phyloP scores from a whole-genome alignment of 2,888 invertebrate genomes.

The Frankliniella fusca region DNA sequence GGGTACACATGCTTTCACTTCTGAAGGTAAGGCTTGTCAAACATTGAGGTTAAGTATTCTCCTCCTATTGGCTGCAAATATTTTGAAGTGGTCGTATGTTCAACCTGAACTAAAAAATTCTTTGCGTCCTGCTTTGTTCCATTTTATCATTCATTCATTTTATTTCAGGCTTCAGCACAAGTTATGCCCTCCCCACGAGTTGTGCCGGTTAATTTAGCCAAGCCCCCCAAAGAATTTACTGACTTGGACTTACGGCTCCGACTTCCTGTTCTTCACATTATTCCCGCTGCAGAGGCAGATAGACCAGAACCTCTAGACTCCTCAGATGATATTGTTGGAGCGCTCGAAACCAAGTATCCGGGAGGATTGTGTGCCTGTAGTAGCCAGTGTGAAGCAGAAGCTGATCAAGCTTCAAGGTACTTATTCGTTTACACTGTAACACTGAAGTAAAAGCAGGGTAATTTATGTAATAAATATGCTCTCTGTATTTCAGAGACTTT shows the following conservation, averaged over 20 bases:
- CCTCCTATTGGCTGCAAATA: not conserved
- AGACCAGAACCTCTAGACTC: slow-evolving; percentile 38
- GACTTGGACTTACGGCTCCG: not conserved
- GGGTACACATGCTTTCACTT: not conserved
- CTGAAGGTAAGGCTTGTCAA: not conserved
- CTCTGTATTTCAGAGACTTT: slow-evolving; percentile 37
- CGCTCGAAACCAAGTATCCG: slow-evolving; percentile 37
- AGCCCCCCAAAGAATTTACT: not conserved
- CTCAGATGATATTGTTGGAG: slow-evolving; percentile 39
- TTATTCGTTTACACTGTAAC: not conserved
- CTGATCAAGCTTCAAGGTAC: slow-evolving; percentile 39
- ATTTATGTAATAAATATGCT: not conserved
- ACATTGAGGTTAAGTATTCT: not conserved
- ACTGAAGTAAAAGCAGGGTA: no score
- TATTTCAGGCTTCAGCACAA: not conserved
- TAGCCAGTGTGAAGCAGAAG: slow-evolving; percentile 36
- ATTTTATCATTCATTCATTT: not conserved
- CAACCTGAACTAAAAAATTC: not conserved
- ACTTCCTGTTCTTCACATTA: not conserved
- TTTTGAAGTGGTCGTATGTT: not conserved
- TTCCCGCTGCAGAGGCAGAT: not conserved
- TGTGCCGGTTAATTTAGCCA: not conserved
- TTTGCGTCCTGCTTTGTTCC: not conserved
- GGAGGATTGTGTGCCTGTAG: slow-evolving; percentile 35
- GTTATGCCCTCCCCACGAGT: not conserved